Conservation (phyloP, 2,113 vertebrate genomes). For the Platysternon megacephalum region DNA sequence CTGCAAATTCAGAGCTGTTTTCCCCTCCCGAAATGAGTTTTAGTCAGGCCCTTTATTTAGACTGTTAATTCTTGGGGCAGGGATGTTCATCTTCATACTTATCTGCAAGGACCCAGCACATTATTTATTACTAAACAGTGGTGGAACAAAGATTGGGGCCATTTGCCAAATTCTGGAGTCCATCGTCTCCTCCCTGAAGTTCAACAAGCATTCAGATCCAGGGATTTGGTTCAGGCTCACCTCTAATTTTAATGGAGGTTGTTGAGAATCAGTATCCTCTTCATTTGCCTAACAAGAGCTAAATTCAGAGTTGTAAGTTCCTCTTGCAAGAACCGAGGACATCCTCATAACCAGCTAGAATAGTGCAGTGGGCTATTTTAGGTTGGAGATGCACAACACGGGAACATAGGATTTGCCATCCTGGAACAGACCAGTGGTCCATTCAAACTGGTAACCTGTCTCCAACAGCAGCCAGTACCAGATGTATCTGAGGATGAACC, state of each 20-base stretch:
- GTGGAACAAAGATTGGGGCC: too few relatives aligned
- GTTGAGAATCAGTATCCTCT: background rate
- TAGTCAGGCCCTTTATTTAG: background rate
- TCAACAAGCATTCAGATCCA: background rate
- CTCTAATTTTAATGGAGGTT: background rate
- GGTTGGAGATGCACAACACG: background rate
- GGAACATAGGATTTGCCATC: background rate
- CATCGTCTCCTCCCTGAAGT: background rate
- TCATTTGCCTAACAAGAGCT: background rate
- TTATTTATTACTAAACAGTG: too few relatives aligned
- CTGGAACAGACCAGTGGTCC: background rate
- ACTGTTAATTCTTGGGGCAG: background rate
- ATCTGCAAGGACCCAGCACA: background rate
- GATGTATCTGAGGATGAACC: background rate
- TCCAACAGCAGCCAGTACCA: background rate
- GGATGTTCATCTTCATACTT: background rate
- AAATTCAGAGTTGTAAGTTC: background rate
- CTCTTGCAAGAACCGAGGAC: background rate
- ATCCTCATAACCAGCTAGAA: background rate
- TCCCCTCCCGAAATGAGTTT: background rate
- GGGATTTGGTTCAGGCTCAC: background rate
- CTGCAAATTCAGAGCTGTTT: background rate
- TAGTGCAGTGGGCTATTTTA: fast-evolving
- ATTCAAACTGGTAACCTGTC: background rate
- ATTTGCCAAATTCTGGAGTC: background rate